Base-by-base conservation (phyloP, 2,113 vertebrate genomes). In the Penelope pileata region DNA sequence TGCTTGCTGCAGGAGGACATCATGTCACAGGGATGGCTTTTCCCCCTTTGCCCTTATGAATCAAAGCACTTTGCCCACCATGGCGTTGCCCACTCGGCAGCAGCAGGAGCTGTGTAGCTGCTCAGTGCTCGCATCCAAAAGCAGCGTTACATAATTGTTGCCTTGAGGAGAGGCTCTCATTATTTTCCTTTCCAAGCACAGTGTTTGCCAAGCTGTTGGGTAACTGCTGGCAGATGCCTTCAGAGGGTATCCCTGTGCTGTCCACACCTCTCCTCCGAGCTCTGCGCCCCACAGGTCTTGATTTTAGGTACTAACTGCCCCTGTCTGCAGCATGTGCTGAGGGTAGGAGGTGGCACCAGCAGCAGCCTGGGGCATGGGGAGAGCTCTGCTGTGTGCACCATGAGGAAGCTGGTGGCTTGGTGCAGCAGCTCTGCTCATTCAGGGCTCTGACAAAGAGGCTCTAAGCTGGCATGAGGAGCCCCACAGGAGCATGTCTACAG, bases 131-230 rank as follows among this genome's bases (percentile, higher is more conserved):
- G 75, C 30, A 1, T 76, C 58, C 75, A n/a, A 19, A 36, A 79
- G 34, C 67, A 34, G 59, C 62, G 9, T 80, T 76, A 50, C 90
- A 50, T 94, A 92, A 95, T 91, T 86, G 80, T 83, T 53, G 53
- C 36, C 1, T 88, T 59, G 80, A 59, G 36, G 47, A 76, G 86
- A 94, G 79, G 70, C 91, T 96, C 76, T 91, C 90, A 94, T 96
- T 96, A 94, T 88, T 91, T 81, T 24, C 63, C 67, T 38, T 88
- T 80, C 75, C 53, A n/a, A 27, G 54, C 53, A 7, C 27, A 24
- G 38, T 3, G 53, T 76, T 64, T 92, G 93, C 93, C 95, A 94
- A 59, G 7, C 43, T 17, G 59, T 60, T 67, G 6, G 16, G 83
- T 30, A 22, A 11, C 67, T 76, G 76, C 76, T 96, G 90, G 76